A percentile compares a stretch with the other conserved stretches of the same genome.
phyloP scores from a whole-genome alignment of 1,140 invertebrate species.

The Bombus sylvicola region DNA sequence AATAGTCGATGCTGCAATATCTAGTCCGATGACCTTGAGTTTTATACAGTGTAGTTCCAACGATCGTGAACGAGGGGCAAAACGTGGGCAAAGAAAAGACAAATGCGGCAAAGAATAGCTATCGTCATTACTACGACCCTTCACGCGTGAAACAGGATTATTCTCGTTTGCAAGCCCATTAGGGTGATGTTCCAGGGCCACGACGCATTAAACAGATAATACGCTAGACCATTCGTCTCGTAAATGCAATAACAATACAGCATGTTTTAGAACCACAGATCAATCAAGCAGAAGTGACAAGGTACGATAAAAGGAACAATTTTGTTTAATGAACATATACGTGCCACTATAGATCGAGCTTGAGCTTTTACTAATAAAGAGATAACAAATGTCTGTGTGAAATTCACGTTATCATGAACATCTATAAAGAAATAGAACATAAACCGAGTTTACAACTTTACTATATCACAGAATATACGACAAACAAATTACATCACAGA shows the following conservation, averaged over 20 bases:
- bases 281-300: neutral
- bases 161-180: slow-evolving; percentile 64
- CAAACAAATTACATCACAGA: no score
- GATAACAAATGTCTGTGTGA: no score
- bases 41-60: neutral
- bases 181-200: slow-evolving; percentile 51
- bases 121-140: slow-evolving; percentile 61
- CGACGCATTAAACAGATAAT: slow-evolving; percentile 62
- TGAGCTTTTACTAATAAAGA: neutral
- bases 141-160: slow-evolving; percentile 71
- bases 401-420: neutral
- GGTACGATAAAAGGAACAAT: neutral
- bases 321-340: neutral
- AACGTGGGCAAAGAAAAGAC: slow-evolving; percentile 13
- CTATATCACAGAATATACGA: no score
- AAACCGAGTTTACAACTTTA: no score
- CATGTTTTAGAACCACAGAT: neutral
- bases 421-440: neutral
- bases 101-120: slow-evolving; percentile 49
- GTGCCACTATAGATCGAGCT: neutral
- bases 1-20: neutral
- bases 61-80: neutral
- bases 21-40: neutral
- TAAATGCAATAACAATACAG: slow-evolving; percentile 44
- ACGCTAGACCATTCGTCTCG: slow-evolving; percentile 17